Evolutionary conservation across 2,113 vertebrate genomes (phyloP).

Genomic region (Actenoides lindsayi): DNA sequence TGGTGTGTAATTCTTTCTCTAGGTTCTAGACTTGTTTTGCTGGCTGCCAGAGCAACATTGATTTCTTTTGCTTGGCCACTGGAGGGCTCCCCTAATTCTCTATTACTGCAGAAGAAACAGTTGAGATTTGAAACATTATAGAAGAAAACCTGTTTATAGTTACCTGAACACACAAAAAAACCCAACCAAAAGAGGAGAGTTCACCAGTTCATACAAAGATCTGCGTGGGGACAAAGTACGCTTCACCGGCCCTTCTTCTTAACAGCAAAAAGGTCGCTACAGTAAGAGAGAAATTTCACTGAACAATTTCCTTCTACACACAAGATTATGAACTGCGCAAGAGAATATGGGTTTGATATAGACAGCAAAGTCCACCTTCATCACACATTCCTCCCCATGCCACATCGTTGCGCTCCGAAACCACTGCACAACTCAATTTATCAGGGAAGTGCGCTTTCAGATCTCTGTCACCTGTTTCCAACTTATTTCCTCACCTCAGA

Average conservation of each 20-base stretch:
- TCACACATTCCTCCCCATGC: not conserved
- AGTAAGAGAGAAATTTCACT: not conserved
- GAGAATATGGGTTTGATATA: not conserved
- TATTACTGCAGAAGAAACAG: not conserved
- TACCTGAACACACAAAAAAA: not conserved
- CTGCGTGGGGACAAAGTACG: not conserved
- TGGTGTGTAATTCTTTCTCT: not conserved
- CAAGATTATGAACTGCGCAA: not conserved
- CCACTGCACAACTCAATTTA: not conserved
- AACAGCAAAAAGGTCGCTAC: not conserved
- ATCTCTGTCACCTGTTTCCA: not conserved
- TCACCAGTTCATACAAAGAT: not conserved
- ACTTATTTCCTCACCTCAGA: not conserved
- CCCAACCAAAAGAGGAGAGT: not conserved
- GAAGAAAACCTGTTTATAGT: not conserved
- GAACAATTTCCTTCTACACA: not conserved
- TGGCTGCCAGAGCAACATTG: not conserved
- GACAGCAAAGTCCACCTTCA: not conserved
- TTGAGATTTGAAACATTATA: not conserved
- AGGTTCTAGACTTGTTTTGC: not conserved
- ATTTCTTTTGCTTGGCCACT: conserved; percentile 13
- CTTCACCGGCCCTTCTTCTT: not conserved
- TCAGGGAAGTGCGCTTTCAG: not conserved
- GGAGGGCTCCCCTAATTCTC: conserved; percentile 58
- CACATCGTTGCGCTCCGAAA: not conserved